Evolutionary conservation across 2,797 vertebrate species (phyloP).

Genomic region (Aselliscus stoliczkanus): DNA sequence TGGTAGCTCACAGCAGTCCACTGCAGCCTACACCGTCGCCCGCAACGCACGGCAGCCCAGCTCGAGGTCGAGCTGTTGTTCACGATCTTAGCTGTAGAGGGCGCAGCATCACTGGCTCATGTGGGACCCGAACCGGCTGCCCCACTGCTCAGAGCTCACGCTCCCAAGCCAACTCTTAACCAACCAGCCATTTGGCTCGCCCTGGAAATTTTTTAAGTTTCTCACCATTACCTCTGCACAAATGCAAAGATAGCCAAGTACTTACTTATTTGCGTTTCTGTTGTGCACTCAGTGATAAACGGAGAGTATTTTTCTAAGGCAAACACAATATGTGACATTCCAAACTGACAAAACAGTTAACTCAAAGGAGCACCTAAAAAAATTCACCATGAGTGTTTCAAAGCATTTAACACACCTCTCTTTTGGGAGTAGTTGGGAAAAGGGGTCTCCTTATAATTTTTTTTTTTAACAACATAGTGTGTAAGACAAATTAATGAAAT

Average conservation of each 20-base stretch:
- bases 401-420: neutral
- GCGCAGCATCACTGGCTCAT: too few relatives aligned
- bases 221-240: neutral
- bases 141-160: too few relatives aligned
- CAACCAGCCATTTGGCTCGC: too few relatives aligned
- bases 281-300: neutral
- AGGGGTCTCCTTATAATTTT: neutral
- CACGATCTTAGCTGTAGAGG: too few relatives aligned
- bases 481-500: neutral
- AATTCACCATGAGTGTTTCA: neutral
- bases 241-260: neutral
- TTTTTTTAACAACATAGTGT: neutral
- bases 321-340: neutral
- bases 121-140: too few relatives aligned
- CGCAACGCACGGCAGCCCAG: too few relatives aligned
- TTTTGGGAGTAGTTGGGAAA: too few relatives aligned
- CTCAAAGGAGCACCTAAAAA: neutral
- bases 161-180: too few relatives aligned
- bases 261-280: neutral
- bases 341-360: neutral
- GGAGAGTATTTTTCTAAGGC: neutral
- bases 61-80: too few relatives aligned
- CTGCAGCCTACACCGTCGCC: too few relatives aligned
- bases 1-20: too few relatives aligned
- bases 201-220: neutral